Percentiles rank a stretch among this genome's conserved stretches.
phyloP scores from a whole-genome alignment of 2,888 invertebrate species.

The Cephus spinipes region DNA sequence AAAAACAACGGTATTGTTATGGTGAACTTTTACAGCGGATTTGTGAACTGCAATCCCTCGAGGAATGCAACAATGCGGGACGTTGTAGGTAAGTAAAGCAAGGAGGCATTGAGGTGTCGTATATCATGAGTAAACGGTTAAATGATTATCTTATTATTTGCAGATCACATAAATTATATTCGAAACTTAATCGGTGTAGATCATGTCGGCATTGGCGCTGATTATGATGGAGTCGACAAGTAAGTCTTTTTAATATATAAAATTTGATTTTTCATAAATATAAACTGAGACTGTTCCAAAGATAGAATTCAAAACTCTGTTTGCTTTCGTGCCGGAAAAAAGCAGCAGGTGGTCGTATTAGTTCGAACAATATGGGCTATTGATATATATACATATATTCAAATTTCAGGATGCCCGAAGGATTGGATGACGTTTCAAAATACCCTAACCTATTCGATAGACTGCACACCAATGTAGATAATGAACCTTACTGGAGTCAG shows the following conservation, averaged over 20 bases:
- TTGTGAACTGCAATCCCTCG: slow-evolving; percentile 67
- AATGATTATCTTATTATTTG: slow-evolving; percentile 13
- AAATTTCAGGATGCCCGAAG: slow-evolving; percentile 63
- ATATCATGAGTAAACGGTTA: too few species aligned
- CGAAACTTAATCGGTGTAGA: slow-evolving; percentile 67
- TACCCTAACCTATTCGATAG: slow-evolving; percentile 68
- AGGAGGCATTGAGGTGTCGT: background rate
- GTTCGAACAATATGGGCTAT: too few species aligned
- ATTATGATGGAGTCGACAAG: slow-evolving; percentile 68
- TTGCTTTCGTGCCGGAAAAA: too few species aligned
- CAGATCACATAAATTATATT: slow-evolving; percentile 70
- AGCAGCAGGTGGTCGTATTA: too few species aligned
- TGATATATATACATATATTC: background rate
- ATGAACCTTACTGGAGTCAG: slow-evolving; percentile 62
- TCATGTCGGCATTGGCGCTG: slow-evolving; percentile 69
- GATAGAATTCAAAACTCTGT: background rate
- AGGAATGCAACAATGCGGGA: slow-evolving; percentile 73
- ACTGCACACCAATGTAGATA: slow-evolving; percentile 47
- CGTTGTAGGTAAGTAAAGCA: slow-evolving; percentile 72
- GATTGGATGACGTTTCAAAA: slow-evolving; percentile 69
- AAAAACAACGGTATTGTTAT: slow-evolving; percentile 79
- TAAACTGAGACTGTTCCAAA: background rate
- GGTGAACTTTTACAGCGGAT: slow-evolving; percentile 79
- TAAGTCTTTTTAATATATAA: slow-evolving; percentile 38
- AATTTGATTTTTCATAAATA: background rate